Base-by-base conservation (phyloP, 1,140 invertebrate species). In the Nixonia krombeini region DNA sequence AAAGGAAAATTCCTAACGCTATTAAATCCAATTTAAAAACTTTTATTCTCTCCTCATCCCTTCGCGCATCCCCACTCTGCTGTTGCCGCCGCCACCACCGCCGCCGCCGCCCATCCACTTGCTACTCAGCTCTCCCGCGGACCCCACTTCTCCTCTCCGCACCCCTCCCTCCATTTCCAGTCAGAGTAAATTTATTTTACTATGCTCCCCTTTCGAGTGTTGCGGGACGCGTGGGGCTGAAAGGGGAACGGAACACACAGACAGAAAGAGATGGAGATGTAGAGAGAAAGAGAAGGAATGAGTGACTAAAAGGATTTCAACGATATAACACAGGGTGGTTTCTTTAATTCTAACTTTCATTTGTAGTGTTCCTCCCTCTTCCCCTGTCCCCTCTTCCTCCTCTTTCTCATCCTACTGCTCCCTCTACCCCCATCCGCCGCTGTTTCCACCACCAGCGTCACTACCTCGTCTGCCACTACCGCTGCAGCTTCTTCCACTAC, bases 11-110 rank as follows among this genome's bases (percentile, higher is more conserved):
- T 83, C 76, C 73, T 78, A 71, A 75, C 68, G 74, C 81, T 83
- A 83, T 84, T 83, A 83, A 83, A 84, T 84, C 73, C 74, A 83
- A 82, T 84, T 84, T 82, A 75, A 79, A 80, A 82, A 83, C 73
- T 81, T 83, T 82, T 78, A 78, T 81, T 80, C 62, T 53, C 63
- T 63, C n/a, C n/a, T n/a, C n/a, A n/a, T n/a, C n/a, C 64, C 47
- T 26, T n/a, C n/a, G n/a, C n/a, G n/a, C n/a, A n/a, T n/a, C n/a
- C 47, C 25, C 40, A 26, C 49, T 25, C 40, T 26, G 6, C 12
- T 26, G 42, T 33, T 12, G n/a, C 38, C 21, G 44, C 63, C 44
- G 9, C 42, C 46, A 45, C 41, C 28, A n/a, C 55, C 25, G 33
- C 29, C 55, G 26, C 50, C 46, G 15, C 29, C 35, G 7, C 5